Base-by-base conservation (phyloP, 1,140 invertebrate species). In the Bicyclus anynana region DNA sequence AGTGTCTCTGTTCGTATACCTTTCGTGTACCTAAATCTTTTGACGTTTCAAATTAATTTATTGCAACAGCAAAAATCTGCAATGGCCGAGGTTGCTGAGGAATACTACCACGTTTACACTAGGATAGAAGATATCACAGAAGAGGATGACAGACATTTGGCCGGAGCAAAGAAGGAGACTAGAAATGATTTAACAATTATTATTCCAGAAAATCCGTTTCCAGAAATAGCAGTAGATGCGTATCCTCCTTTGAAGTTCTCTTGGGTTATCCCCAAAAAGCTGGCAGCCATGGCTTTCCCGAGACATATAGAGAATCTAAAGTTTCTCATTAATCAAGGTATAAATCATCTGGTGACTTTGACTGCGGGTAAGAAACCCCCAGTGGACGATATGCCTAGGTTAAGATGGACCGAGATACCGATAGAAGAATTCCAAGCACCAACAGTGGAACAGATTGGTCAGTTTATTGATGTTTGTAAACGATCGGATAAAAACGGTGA, bases 341-440 rank as follows among this genome's bases (percentile, higher is more conserved):
- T 88, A 20, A 80, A 74, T 7, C 83, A 87, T 69, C 75, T 93
- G 37, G 89, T 93, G 10, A 92, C 91, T 21, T 68, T 93, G 46
- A 92, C 91, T 1, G 90, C 91, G 1, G 93, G 92, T 49, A 91
- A 90, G 59, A 86, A 88, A 37, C 93, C 92, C 5, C 90, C 91
- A 5, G 79, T 91, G 2, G 84, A 87, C 17, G 78, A 80, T 58
- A 90, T 85, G 52, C 70, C 78, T 23, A 84, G 86, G 53, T 74
- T 92, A 38, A 76, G 87, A 52, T 93, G 90, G 90, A 87, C 84
- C 5, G 88, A 91, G 59, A 91, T 94, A 46, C 89, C 91, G 1
- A 79, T 94, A 9, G 84, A 91, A 65, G 93, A 94, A 72, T 93
- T 94, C 62, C 90, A 91, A 61, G 72, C 91, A 0, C 93, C 93